These are phyloP conservation scores for Drymodes brunneopygia DNA, from an alignment of 2,113 vertebrate genomes.

Conservation along the genomic window DNA sequence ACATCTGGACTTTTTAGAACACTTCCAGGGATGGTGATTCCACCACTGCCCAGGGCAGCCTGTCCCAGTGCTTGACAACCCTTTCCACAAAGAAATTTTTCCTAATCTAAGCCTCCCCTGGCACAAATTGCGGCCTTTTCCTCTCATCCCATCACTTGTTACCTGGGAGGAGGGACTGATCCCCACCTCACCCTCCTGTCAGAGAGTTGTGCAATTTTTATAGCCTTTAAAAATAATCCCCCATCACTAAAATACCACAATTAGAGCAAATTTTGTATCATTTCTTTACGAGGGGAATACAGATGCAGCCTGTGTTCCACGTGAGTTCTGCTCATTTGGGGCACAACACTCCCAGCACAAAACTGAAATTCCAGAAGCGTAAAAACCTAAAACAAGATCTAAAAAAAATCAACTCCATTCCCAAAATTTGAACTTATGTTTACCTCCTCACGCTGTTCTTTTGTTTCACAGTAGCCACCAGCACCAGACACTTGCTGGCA, in stretches of 20 bases:
- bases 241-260: background rate
- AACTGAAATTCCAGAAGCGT: background rate
- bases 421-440: background rate
- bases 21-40: background rate
- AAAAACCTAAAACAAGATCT: background rate
- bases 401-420: background rate
- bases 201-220: background rate
- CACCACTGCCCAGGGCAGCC: background rate
- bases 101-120: background rate
- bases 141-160: background rate
- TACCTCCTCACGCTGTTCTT: background rate
- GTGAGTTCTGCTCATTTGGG: background rate
- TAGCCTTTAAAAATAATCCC: background rate
- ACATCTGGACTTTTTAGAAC: background rate
- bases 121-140: background rate
- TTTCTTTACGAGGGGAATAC: background rate
- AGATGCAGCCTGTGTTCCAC: background rate
- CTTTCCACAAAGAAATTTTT: background rate
- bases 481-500: background rate
- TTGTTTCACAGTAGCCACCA: background rate
- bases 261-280: background rate
- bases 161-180: background rate
- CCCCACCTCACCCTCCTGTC: background rate
- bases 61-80: background rate
- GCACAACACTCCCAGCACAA: background rate